Conservation (phyloP, 2,888 invertebrate species). For the Pterostichus niger region DNA sequence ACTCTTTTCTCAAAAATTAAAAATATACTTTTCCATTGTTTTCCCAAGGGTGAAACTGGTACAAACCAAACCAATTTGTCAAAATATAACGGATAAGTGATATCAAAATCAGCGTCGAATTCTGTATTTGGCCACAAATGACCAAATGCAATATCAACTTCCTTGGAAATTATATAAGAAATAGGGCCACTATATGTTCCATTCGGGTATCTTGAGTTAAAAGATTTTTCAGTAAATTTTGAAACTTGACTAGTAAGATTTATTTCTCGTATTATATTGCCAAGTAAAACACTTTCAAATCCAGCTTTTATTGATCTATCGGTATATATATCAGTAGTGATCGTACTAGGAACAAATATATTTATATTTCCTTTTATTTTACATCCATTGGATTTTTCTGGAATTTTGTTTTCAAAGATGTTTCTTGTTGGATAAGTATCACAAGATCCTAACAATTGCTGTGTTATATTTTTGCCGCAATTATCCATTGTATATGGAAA, state of each 20-base stretch:
- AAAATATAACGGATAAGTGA: neutral
- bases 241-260: neutral
- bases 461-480: neutral
- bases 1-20: neutral
- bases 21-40: slow-evolving; percentile 20
- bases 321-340: neutral
- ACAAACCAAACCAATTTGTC: slow-evolving; percentile 5
- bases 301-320: neutral
- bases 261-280: neutral
- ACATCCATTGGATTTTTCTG: slow-evolving; percentile 4
- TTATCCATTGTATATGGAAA: slow-evolving; percentile 3
- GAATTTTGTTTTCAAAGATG: slow-evolving; percentile 5
- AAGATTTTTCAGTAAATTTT: neutral
- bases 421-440: neutral
- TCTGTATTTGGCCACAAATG: neutral
- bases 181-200: slow-evolving; percentile 1
- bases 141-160: neutral
- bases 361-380: neutral
- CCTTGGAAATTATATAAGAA: neutral
- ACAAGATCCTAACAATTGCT: neutral
- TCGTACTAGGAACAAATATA: neutral
- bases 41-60: neutral
- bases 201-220: neutral
- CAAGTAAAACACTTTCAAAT: neutral
- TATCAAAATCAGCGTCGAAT: neutral